Base-by-base conservation (phyloP, 1,140 invertebrate genomes). In the Heliothis virescens region DNA sequence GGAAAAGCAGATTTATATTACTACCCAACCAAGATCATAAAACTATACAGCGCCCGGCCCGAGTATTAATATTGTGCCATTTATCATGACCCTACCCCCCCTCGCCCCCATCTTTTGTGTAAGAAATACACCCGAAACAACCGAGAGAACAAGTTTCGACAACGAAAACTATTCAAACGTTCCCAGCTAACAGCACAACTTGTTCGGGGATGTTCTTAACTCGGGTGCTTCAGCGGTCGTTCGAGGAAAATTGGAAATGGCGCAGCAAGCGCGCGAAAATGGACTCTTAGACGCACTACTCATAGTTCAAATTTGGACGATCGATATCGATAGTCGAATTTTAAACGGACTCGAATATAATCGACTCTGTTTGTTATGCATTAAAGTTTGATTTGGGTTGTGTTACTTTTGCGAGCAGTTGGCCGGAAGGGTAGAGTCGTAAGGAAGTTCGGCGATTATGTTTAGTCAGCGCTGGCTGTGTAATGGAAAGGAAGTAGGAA, bases 401-500 rank as follows among this genome's bases (percentile, higher is more conserved):
- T 29, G 29, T 55, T 73, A 50, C n/a, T 63, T 60, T 50, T 73
- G 73, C 79, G 86, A 91, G 90, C 88, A 86, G 89, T 90, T 91
- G 83, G 81, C 85, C 91, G 93, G 92, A 94, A 93, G 93, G 92
- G 93, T 93, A 92, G 83, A 93, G 91, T 93, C 93, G 93, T 94
- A 94, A 94, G 93, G 93, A 94, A 94, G 93, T 93, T 93, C 88
- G 89, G 88, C 92, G 93, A 94, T 94, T 94, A 93, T 93, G 93
- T 94, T 93, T 93, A 94, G 92, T 93, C 91, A 94, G 92, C 90
- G 89, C 86, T 91, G 87, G 87, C 87, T 89, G 92, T 91, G 92
- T 94, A 94, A 94, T 93, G 93, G 93, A 92, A 94, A 94, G 93
- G 93, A 94, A 94, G 93, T 94, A 93, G 93, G 89, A 91, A 93